phyloP scores from a whole-genome alignment of 2,113 vertebrate genomes.

The Microtus montanus region DNA sequence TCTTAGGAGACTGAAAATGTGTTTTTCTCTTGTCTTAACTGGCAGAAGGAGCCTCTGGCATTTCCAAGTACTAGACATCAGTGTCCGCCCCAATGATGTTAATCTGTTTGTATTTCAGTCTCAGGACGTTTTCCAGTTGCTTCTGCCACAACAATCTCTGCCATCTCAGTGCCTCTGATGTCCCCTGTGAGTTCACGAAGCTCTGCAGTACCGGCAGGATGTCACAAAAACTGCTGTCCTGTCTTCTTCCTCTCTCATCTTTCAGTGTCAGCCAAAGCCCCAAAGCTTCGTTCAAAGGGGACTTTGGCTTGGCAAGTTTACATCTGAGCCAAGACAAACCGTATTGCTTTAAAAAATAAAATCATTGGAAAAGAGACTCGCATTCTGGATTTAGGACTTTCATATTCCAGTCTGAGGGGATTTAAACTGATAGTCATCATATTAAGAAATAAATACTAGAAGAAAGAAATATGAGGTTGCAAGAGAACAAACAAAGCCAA shows the following conservation, averaged over 20 bases:
- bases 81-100: constrained; percentile 87
- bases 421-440: not conserved
- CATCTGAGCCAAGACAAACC: constrained; percentile 32
- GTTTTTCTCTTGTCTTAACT: constrained; percentile 88
- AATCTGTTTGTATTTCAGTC: constrained; percentile 91
- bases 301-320: constrained; percentile 47
- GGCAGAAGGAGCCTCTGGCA: constrained; percentile 88
- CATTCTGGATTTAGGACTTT: constrained; percentile 33
- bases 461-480: not conserved
- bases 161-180: constrained; percentile 87
- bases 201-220: constrained; percentile 82
- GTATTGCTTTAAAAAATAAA: not conserved
- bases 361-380: constrained; percentile 18
- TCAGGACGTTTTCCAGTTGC: constrained; percentile 91
- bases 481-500: constrained; percentile 76
- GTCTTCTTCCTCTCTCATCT: constrained; percentile 75
- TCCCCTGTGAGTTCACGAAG: constrained; percentile 86
- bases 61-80: constrained; percentile 91
- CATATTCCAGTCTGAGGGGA: not conserved
- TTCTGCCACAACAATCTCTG: constrained; percentile 91
- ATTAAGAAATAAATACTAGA: constrained; percentile 12
- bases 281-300: not conserved
- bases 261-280: constrained; percentile 71
- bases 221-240: constrained; percentile 80
- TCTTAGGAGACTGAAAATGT: constrained; percentile 88